Conservation (phyloP, 2,113 vertebrate species). For the Xiphophorus maculatus region DNA sequence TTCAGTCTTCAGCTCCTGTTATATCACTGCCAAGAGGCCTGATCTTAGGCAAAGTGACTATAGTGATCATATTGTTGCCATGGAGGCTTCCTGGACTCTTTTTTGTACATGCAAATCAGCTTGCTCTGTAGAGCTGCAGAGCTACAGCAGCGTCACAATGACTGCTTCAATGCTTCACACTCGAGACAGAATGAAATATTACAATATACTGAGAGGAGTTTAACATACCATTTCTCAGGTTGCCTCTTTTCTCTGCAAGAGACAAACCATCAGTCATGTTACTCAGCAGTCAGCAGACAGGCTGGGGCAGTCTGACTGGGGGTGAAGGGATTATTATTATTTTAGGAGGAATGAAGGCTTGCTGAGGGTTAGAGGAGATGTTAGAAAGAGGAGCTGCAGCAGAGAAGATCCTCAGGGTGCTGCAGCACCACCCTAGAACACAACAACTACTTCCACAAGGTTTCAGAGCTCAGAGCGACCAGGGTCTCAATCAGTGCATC, state of each 20-base stretch:
- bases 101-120: not conserved
- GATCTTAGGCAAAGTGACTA: too few species aligned
- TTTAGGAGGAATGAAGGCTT: slow-evolving; percentile 14
- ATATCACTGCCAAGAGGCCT: too few species aligned
- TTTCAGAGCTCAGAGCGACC: too few species aligned
- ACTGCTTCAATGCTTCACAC: not conserved
- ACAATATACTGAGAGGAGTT: slow-evolving; percentile 1
- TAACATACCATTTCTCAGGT: slow-evolving; percentile 82
- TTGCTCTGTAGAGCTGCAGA: not conserved
- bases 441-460: too few species aligned
- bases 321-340: not conserved
- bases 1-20: too few species aligned
- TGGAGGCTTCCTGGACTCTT: too few species aligned
- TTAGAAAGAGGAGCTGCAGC: too few species aligned
- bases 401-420: too few species aligned
- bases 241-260: slow-evolving; percentile 82
- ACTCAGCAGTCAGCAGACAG: slow-evolving; percentile 7
- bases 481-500: too few species aligned
- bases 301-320: not conserved
- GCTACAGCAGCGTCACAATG: not conserved
- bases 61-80: too few species aligned
- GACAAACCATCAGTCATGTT: slow-evolving; percentile 65
- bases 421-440: too few species aligned
- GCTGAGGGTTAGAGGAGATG: too few species aligned
- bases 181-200: not conserved